These are phyloP conservation scores for Leuciscus waleckii DNA, from an alignment of 2,797 vertebrate species.

Conservation along the genomic window DNA sequence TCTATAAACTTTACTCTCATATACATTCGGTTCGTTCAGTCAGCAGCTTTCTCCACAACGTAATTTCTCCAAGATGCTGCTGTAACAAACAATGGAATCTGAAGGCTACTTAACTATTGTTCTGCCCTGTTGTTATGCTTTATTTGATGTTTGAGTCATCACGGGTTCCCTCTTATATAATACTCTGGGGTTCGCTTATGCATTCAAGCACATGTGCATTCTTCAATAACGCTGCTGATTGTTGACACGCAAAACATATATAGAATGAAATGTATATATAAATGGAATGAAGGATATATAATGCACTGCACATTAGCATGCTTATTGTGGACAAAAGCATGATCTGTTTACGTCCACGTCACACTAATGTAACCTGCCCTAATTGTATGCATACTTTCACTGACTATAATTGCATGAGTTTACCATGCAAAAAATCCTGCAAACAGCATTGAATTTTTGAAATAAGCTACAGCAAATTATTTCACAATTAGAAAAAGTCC, in stretches of 20 bases:
- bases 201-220: background rate
- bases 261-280: background rate
- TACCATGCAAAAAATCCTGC: background rate
- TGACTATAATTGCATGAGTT: background rate
- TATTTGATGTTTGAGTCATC: background rate
- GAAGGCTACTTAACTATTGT: too few species aligned
- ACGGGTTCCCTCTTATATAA: background rate
- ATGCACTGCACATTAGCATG: background rate
- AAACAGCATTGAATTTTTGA: background rate
- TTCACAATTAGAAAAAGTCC: background rate
- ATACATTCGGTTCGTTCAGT: too few species aligned
- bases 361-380: background rate
- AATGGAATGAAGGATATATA: background rate
- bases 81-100: too few species aligned
- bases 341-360: background rate
- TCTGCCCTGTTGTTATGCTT: background rate
- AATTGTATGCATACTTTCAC: background rate
- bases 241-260: background rate
- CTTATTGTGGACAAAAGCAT: background rate
- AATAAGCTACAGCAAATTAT: background rate
- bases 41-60: too few species aligned
- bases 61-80: too few species aligned
- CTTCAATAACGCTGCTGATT: background rate
- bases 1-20: too few species aligned
- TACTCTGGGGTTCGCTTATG: too few species aligned